Conservation (phyloP, 2,113 vertebrate species). For the Larimichthys polyactis region DNA sequence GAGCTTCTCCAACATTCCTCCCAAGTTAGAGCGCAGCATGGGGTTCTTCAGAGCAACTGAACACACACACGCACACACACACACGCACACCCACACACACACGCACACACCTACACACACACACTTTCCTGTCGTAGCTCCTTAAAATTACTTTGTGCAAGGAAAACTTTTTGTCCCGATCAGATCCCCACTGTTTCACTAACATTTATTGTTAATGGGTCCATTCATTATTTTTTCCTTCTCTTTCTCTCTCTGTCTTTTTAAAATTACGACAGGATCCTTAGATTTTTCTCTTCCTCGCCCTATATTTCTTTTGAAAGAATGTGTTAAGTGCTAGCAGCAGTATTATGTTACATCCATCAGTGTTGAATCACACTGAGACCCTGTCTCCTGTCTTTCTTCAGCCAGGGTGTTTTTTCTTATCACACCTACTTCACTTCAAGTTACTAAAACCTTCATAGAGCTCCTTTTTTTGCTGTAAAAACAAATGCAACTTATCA, state of each 20-base stretch:
- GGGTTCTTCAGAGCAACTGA: conserved; percentile 43
- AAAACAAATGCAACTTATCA: not conserved
- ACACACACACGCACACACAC: conserved; percentile 34
- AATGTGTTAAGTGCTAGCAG: conserved; percentile 20
- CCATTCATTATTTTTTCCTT: conserved; percentile 11
- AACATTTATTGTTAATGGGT: not conserved
- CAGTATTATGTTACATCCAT: conserved; percentile 40
- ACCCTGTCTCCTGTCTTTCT: not conserved
- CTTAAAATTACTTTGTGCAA: conserved; percentile 36
- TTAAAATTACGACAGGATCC: conserved; percentile 23
- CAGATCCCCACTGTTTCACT: conserved; percentile 49
- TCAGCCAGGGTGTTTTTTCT: not conserved
- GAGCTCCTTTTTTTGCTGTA: not conserved
- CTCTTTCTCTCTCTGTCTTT: conserved; percentile 20
- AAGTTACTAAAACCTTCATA: not conserved
- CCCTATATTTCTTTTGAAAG: conserved; percentile 3
- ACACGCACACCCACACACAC: conserved; percentile 32
- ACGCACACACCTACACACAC: conserved; percentile 21
- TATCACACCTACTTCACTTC: not conserved
- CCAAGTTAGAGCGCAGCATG: conserved; percentile 71
- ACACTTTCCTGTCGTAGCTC: conserved; percentile 34
- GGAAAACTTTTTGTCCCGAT: conserved; percentile 43
- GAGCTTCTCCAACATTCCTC: conserved; percentile 74
- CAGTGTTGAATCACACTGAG: conserved; percentile 27
- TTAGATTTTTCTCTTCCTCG: conserved; percentile 34